These are phyloP conservation scores for Aramus guarauna DNA, from an alignment of 2,113 vertebrate species.

Conservation along the genomic window DNA sequence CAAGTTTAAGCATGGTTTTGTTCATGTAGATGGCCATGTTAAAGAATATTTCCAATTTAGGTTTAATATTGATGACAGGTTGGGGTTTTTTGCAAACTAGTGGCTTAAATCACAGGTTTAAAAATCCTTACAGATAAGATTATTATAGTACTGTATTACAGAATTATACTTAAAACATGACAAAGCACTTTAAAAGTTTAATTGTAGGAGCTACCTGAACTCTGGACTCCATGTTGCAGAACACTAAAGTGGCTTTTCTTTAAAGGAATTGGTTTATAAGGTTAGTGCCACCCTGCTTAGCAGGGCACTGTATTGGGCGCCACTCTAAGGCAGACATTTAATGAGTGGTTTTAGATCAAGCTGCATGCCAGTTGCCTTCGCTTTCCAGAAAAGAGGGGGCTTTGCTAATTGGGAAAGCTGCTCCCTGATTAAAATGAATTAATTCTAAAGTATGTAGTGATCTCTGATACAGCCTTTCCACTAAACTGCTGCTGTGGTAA, in stretches of 20 bases:
- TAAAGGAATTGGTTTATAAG: not conserved
- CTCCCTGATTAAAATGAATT: not conserved
- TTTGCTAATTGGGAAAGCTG: not conserved
- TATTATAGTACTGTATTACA: not conserved
- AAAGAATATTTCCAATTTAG: not conserved
- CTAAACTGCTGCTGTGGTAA: not conserved
- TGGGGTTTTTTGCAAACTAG: not conserved
- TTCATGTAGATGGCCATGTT: not conserved
- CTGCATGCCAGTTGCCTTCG: not conserved
- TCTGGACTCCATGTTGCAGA: not conserved
- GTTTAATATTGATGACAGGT: not conserved
- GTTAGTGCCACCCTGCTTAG: not conserved
- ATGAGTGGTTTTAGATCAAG: not conserved
- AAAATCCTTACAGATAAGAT: not conserved
- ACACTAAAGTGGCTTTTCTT: not conserved
- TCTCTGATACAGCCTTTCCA: not conserved
- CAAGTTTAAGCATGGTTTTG: not conserved
- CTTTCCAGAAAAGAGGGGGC: not conserved
- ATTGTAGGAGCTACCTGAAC: not conserved
- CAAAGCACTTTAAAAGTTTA: not conserved
- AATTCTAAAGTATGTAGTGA: not conserved
- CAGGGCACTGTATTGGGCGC: not conserved
- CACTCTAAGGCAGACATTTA: not conserved
- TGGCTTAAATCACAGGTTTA: not conserved
- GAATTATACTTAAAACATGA: not conserved